phyloP scores from a whole-genome alignment of 2,113 vertebrate genomes.

The Centropus unirufus region DNA sequence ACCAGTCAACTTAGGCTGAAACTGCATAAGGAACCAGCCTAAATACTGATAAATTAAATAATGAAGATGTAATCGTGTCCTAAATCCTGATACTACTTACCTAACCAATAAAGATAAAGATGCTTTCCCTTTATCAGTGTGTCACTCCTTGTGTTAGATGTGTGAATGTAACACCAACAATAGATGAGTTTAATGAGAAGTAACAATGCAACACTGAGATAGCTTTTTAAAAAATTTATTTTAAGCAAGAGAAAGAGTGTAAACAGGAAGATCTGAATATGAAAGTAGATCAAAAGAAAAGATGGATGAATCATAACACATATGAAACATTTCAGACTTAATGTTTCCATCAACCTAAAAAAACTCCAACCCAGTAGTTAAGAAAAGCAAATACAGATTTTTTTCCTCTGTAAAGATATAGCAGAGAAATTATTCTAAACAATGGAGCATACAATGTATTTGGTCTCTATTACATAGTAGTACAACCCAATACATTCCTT shows the following conservation, averaged over 20 bases:
- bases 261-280: background rate
- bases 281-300: background rate
- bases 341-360: background rate
- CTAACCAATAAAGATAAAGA: background rate
- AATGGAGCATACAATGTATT: background rate
- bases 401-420: background rate
- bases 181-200: background rate
- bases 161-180: background rate
- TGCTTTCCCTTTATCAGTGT: background rate
- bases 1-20: background rate
- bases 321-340: background rate
- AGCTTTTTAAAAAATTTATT: background rate
- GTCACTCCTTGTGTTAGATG: background rate
- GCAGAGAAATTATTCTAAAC: background rate
- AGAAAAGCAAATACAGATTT: background rate
- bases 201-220: background rate
- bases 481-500: background rate
- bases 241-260: background rate
- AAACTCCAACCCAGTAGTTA: accelerated
- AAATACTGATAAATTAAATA: background rate
- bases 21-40: background rate
- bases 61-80: background rate
- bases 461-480: background rate
- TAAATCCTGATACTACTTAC: background rate
- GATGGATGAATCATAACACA: background rate